phyloP scores from a whole-genome alignment of 2,797 vertebrate species.

The Emydoidea blandingii region DNA sequence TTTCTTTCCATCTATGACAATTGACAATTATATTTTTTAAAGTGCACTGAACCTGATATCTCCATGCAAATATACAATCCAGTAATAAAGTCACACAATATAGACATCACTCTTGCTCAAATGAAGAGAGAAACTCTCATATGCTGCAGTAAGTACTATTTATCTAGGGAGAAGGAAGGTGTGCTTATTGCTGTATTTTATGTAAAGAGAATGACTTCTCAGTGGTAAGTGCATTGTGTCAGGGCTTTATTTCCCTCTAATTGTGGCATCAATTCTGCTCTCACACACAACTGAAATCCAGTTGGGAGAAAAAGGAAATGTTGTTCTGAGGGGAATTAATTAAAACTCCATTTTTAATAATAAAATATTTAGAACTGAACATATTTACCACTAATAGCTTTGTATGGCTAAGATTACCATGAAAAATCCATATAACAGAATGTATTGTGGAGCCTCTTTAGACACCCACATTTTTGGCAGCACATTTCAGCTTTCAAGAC shows the following conservation, averaged over 20 bases:
- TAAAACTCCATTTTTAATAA: background rate
- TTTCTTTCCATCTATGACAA: background rate
- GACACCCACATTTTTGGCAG: background rate
- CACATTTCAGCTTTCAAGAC: background rate
- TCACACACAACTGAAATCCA: background rate
- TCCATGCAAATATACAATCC: background rate
- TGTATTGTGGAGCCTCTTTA: background rate
- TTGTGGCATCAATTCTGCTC: background rate
- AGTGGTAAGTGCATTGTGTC: background rate
- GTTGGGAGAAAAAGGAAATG: background rate
- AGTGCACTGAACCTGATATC: background rate
- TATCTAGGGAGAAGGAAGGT: background rate
- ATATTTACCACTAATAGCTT: background rate
- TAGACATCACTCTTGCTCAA: background rate
- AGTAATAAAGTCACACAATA: background rate
- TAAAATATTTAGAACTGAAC: background rate
- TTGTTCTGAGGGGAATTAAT: background rate
- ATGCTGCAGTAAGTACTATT: background rate
- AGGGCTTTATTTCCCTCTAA: background rate
- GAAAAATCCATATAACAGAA: background rate
- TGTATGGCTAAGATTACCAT: background rate
- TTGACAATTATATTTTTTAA: background rate
- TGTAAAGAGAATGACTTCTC: background rate
- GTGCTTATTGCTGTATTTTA: background rate
- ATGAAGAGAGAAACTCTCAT: background rate